These are phyloP conservation scores for Synanthedon andrenaeformis DNA, from an alignment of 2,888 invertebrate species.

Conservation along the genomic window DNA sequence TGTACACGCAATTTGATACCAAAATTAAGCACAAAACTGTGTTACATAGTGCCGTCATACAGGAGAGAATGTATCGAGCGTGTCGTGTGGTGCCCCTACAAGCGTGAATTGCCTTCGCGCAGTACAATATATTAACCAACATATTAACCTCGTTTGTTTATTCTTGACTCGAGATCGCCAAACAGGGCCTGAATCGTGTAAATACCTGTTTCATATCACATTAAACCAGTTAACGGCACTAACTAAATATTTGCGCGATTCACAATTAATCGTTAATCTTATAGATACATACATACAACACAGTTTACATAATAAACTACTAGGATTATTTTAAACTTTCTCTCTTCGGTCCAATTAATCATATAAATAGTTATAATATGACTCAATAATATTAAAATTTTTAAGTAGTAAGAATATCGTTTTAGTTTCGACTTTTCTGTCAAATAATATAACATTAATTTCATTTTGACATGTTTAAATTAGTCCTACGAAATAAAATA, in stretches of 20 bases:
- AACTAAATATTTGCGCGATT: slow-evolving; percentile 16
- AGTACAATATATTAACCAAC: slow-evolving; percentile 17
- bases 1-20: background rate
- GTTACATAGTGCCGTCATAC: background rate
- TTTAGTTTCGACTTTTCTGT: too few species aligned
- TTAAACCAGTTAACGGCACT: slow-evolving; percentile 60
- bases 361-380: background rate
- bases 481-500: too few species aligned
- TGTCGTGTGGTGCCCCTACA: slow-evolving; percentile 32
- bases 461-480: too few species aligned
- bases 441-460: too few species aligned
- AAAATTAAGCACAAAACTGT: background rate
- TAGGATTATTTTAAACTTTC: too few species aligned
- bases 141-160: slow-evolving; percentile 58
- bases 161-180: slow-evolving; percentile 66
- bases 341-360: background rate
- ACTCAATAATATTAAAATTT: background rate
- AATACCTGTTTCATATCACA: slow-evolving; percentile 67
- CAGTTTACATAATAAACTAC: background rate
- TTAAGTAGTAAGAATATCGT: background rate
- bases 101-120: slow-evolving; percentile 26
- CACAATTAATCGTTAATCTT: too few species aligned
- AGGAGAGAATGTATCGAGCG: slow-evolving; percentile 30
- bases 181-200: slow-evolving; percentile 66
- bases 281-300: background rate